Percentiles rank a stretch among this genome's conserved stretches.
Conservation (phyloP, 2,888 invertebrate genomes). For the Parthenolecanium corni region DNA sequence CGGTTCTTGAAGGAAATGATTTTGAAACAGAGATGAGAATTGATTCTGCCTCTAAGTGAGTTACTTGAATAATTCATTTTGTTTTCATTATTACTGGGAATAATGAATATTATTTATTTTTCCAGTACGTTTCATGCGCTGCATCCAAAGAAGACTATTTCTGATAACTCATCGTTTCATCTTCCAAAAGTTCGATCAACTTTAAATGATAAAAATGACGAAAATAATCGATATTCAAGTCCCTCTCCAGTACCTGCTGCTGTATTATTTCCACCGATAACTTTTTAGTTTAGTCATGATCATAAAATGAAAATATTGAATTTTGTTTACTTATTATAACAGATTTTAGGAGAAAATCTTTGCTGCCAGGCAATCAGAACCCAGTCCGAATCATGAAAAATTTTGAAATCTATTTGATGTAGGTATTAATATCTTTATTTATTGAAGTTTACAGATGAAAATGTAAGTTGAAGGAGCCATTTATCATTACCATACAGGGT, state of each 20-base stretch:
- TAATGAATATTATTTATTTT: not conserved
- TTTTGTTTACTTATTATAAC: no score
- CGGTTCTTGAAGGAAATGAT: not conserved
- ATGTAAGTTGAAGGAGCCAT: no score
- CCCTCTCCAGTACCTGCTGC: slow-evolving; percentile 32
- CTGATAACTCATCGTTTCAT: not conserved
- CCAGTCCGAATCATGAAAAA: no score
- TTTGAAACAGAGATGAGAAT: no score
- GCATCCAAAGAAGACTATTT: not conserved
- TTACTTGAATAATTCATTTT: not conserved
- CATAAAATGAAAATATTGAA: no score
- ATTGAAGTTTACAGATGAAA: no score
- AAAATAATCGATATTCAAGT: slow-evolving; percentile 8
- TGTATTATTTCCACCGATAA: slow-evolving; percentile 31
- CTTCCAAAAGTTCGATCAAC: slow-evolving; percentile 8
- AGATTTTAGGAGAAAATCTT: no score
- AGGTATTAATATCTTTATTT: no score
- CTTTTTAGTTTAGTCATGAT: slow-evolving; percentile 14
- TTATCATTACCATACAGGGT: no score
- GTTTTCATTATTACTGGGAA: not conserved
- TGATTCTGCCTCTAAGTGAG: no score
- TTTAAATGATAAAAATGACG: not conserved
- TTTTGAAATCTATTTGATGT: no score
- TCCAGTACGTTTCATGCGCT: not conserved
- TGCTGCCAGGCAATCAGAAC: no score